Base-by-base conservation (phyloP, 2,888 invertebrate species). In the Campoplex capitator region DNA sequence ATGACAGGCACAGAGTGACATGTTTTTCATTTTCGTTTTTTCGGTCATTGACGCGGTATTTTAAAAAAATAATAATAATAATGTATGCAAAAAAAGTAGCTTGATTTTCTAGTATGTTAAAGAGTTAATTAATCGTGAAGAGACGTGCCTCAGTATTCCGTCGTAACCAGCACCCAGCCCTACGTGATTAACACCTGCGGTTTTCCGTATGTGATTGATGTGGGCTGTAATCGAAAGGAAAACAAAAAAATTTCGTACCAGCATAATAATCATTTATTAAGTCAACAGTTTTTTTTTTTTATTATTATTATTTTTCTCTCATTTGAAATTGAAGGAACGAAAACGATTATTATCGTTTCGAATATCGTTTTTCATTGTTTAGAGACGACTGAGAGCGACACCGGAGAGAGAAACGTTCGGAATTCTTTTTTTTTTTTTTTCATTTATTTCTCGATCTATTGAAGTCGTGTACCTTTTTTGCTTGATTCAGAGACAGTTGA, bases 111-210 rank as follows among this genome's bases (percentile, higher is more conserved):
- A 51, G 8, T 51, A 16, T 51, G 18, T 35, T 51, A 51, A 71
- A 9, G 42, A 75, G 38, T 38, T 75, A 58, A 42, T 45, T 75
- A 28, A 62, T 62, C 16, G 83, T 58, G 32, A 51, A 18, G 75
- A 74, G 58, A 88, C 94, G 93, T 91, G 95, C 96, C 94, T 95
- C 89, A 95, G 94, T 88, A 96, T 95, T 74, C 96, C 96, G 87
- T 96, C 96, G 91, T 95, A 96, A 79, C 96, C 96, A 38, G 95
- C 95, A 35, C 96, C 96, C 42, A 97, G 94, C 4, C 96, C 97
- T 82, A 97, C 96, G 89, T 96, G 96, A 91, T 96, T 96, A 54
- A 96, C 95, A 13, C 97, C 97, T 70, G 96, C 96, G 74, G 96
- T 95, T 88, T 95, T 95, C 73, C 96, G 95, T 88, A 97, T 96